phyloP scores from a whole-genome alignment of 2,797 vertebrate genomes.

The Gallinago stenura region DNA sequence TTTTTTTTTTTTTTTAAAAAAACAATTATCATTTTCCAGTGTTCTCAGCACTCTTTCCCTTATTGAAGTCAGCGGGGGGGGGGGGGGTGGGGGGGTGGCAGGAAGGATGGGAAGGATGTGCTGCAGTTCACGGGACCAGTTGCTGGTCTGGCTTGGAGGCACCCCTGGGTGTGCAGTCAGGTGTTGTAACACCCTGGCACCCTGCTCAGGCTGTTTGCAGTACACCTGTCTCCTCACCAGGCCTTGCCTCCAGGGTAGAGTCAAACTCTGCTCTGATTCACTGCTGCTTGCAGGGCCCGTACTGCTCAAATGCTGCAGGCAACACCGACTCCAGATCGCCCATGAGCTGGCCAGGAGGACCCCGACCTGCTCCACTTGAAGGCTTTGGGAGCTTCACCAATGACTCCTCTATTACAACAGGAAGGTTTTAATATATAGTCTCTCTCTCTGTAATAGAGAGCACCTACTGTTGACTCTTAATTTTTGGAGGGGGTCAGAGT shows the following conservation, averaged over 20 bases:
- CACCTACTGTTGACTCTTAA: not conserved
- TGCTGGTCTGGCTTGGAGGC: not conserved
- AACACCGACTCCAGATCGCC: not conserved
- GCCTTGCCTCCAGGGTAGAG: not conserved
- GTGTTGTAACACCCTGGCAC: fast-evolving
- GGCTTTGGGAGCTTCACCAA: not conserved
- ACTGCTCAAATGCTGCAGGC: not conserved
- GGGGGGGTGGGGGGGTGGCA: not conserved
- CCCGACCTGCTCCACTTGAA: not conserved
- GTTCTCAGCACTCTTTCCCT: constrained; percentile 44
- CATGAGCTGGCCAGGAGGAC: not conserved
- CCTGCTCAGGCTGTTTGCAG: not conserved
- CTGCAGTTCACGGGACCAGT: not conserved
- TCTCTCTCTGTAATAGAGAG: not conserved
- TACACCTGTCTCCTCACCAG: not conserved
- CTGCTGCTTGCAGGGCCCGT: not conserved
- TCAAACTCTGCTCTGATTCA: not conserved
- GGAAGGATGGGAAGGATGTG: not conserved
- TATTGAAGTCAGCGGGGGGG: not conserved
- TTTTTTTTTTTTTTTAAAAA: not conserved
- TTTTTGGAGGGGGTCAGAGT: not conserved
- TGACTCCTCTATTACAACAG: not conserved
- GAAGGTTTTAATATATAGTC: not conserved
- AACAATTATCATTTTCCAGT: constrained; percentile 20
- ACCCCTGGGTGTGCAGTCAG: not conserved